phyloP scores from a whole-genome alignment of 2,888 invertebrate species.

The Coenonympha glycerion region DNA sequence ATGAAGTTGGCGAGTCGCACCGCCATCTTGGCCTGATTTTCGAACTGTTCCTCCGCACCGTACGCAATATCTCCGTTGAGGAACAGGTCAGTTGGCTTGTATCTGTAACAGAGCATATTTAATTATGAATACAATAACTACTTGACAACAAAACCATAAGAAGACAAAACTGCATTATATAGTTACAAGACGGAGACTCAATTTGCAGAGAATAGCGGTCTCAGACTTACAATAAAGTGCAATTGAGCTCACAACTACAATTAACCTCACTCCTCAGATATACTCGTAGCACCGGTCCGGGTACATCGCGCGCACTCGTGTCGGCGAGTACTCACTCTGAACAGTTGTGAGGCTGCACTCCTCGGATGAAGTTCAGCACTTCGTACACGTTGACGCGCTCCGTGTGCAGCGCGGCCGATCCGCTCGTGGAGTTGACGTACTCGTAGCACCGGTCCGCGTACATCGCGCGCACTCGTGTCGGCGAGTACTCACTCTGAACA shows the following conservation, averaged over 20 bases:
- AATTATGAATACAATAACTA: too few species aligned
- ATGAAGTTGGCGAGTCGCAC: slow-evolving; percentile 96
- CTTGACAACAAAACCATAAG: too few species aligned
- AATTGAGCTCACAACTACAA: too few species aligned
- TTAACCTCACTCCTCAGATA: too few species aligned
- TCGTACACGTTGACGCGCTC: slow-evolving; percentile 85
- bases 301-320: too few species aligned
- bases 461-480: too few species aligned
- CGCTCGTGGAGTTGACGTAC: slow-evolving; percentile 79
- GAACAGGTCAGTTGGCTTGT: slow-evolving; percentile 82
- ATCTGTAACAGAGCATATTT: slow-evolving; percentile 57
- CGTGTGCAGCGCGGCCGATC: slow-evolving; percentile 79
- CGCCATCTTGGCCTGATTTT: slow-evolving; percentile 97
- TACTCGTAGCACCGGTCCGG: too few species aligned
- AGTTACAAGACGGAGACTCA: too few species aligned
- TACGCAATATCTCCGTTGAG: slow-evolving; percentile 91
- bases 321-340: slow-evolving; percentile 65
- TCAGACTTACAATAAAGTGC: too few species aligned
- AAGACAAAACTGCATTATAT: too few species aligned
- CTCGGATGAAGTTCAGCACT: slow-evolving; percentile 84
- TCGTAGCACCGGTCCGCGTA: too few species aligned
- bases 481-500: slow-evolving; percentile 72
- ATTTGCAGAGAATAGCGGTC: too few species aligned
- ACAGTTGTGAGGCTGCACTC: slow-evolving; percentile 79
- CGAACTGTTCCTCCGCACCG: slow-evolving; percentile 91